These are phyloP conservation scores for Erynnis tages DNA, from an alignment of 2,888 invertebrate species.

Conservation along the genomic window DNA sequence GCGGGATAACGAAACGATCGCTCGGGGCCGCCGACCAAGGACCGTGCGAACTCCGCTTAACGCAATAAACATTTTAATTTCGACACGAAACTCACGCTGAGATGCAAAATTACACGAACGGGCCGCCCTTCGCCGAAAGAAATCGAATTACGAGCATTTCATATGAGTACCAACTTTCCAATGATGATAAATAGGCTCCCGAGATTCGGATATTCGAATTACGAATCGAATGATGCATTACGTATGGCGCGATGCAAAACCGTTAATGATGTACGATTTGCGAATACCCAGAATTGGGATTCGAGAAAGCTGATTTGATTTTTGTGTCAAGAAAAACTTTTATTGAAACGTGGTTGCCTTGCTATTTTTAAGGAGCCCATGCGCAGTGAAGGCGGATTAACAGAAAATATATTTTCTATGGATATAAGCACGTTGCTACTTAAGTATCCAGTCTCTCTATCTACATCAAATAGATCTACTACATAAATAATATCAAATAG, in stretches of 20 bases:
- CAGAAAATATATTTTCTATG: too few species aligned
- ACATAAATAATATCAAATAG: too few species aligned
- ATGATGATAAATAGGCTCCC: conserved; percentile 28
- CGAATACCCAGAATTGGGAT: conserved; percentile 6
- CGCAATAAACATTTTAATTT: conserved; percentile 81
- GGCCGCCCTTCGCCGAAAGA: conserved; percentile 59
- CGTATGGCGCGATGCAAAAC: conserved; percentile 15
- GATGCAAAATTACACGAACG: conserved; percentile 73
- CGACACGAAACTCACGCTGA: conserved; percentile 78
- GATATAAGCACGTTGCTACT: too few species aligned
- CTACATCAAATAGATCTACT: too few species aligned
- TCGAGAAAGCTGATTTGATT: conserved; percentile 7
- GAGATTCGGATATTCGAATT: conserved; percentile 25
- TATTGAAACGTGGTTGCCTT: too few species aligned
- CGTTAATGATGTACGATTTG: conserved; percentile 6
- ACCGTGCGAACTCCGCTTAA: conserved; percentile 77
- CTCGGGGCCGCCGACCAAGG: conserved; percentile 53
- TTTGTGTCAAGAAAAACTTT: too few species aligned
- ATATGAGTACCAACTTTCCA: conserved; percentile 39
- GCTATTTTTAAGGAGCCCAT: too few species aligned
- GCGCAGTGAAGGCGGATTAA: too few species aligned
- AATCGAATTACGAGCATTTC: conserved; percentile 71
- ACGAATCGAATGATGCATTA: conserved; percentile 24
- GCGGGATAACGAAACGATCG: conserved; percentile 72
- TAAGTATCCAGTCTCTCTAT: too few species aligned